Percentiles rank a stretch among this genome's conserved stretches.
Evolutionary conservation across 2,113 vertebrate genomes (phyloP).

Genomic region (Zosterops lateralis): DNA sequence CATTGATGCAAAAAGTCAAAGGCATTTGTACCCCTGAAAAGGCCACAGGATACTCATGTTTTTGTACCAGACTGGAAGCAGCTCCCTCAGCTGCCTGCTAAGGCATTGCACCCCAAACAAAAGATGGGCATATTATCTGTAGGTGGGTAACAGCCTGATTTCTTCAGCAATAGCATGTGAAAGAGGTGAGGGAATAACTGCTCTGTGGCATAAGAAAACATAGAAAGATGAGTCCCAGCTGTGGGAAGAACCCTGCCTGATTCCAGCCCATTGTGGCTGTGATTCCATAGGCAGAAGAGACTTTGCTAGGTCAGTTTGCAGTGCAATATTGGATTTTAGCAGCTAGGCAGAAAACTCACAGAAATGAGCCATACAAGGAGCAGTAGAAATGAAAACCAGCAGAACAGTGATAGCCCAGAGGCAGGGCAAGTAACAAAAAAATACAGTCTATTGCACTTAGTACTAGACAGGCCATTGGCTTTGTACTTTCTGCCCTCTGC

Average conservation of each 20-base stretch:
- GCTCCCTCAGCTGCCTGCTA: neutral
- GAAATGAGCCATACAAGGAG: neutral
- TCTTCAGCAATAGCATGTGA: neutral
- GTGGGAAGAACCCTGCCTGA: neutral
- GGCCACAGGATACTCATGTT: neutral
- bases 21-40: neutral
- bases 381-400: neutral
- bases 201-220: neutral
- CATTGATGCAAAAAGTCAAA: neutral
- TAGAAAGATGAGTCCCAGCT: neutral
- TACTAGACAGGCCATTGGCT: neutral
- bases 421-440: neutral
- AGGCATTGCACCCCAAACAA: neutral
- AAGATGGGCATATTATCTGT: neutral
- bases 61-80: neutral
- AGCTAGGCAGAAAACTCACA: neutral
- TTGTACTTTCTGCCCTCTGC: neutral
- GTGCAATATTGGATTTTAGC: neutral
- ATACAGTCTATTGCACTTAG: neutral
- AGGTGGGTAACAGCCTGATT: neutral
- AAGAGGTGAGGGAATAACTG: neutral
- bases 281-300: neutral
- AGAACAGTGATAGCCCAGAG: neutral
- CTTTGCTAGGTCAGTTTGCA: neutral
- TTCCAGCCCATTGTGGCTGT: neutral